phyloP scores from a whole-genome alignment of 2,113 vertebrate genomes.

The Rhabdornis inornatus region DNA sequence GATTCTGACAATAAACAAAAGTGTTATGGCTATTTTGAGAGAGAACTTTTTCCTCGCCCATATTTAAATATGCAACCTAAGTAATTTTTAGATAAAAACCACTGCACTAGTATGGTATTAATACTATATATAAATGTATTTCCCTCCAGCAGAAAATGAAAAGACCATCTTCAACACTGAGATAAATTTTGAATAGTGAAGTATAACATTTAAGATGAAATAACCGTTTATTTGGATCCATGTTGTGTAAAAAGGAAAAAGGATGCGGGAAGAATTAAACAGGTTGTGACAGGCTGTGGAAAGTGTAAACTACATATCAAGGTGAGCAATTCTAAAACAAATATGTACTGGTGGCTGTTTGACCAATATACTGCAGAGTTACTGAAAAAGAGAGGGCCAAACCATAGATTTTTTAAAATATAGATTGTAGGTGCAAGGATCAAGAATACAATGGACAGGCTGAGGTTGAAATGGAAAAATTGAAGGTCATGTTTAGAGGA shows the following conservation, averaged over 20 bases:
- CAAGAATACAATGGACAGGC: not conserved
- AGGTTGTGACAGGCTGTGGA: not conserved
- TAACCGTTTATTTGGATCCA: not conserved
- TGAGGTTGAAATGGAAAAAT: not conserved
- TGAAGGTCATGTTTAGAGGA: not conserved
- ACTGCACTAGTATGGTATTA: not conserved
- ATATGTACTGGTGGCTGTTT: not conserved
- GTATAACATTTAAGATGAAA: not conserved
- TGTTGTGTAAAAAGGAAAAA: not conserved
- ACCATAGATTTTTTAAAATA: not conserved
- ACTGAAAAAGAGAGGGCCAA: not conserved
- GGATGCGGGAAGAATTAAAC: not conserved
- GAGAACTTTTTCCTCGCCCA: not conserved
- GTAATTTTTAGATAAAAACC: not conserved
- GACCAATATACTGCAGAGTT: not conserved
- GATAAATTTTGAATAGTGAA: not conserved
- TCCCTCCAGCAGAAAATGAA: not conserved
- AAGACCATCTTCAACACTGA: not conserved
- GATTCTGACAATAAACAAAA: conserved; percentile 38
- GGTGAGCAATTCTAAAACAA: not conserved
- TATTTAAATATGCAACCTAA: not conserved
- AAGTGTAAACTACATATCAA: not conserved
- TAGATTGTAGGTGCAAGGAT: not conserved
- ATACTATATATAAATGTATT: not conserved
- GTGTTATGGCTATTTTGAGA: conserved; percentile 24